Evolutionary conservation across 2,113 vertebrate species (phyloP).

Genomic region (Caloenas nicobarica): DNA sequence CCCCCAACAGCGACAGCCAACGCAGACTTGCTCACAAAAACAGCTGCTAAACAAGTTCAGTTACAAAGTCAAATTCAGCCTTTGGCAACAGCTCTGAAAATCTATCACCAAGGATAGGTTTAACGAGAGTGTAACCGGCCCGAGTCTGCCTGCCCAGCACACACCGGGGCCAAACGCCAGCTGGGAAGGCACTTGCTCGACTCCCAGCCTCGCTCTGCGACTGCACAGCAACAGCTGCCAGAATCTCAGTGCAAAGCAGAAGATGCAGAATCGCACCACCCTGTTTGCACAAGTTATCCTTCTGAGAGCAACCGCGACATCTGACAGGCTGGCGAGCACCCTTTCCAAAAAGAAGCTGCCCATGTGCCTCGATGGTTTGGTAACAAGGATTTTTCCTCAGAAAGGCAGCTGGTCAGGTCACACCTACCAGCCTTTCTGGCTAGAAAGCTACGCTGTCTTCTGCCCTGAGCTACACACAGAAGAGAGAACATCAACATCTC

Average conservation of each 20-base stretch:
- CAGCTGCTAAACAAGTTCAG: conserved; percentile 13
- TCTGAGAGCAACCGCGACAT: neutral
- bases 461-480: neutral
- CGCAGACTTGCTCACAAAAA: neutral
- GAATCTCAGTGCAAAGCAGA: too few relatives aligned
- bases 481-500: neutral
- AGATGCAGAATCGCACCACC: neutral
- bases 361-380: neutral
- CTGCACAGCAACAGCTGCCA: neutral
- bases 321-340: neutral
- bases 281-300: neutral
- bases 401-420: neutral
- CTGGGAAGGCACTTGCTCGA: neutral
- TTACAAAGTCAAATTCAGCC: neutral
- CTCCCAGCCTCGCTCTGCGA: fast-evolving
- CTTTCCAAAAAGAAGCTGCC: neutral
- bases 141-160: neutral
- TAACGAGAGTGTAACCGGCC: fast-evolving
- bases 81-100: neutral
- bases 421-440: neutral
- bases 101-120: neutral
- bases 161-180: fast-evolving
- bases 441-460: fast-evolving
- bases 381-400: neutral
- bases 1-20: neutral